phyloP scores from a whole-genome alignment of 2,888 invertebrate species.

The Tipula unca region DNA sequence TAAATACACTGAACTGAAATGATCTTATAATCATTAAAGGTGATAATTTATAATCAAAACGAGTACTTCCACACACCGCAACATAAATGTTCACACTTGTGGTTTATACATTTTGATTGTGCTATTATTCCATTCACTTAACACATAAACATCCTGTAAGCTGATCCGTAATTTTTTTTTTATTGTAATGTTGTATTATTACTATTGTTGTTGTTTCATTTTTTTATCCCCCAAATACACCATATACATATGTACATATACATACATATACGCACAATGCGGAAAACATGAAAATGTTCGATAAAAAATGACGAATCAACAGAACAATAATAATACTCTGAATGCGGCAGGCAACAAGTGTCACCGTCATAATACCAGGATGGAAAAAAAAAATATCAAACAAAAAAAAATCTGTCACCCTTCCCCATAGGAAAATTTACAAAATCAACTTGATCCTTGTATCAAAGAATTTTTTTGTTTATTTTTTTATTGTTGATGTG shows the following conservation, averaged over 20 bases:
- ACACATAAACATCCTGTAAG: conserved; percentile 4
- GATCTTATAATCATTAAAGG: too few species aligned
- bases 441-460: conserved; percentile 8
- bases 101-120: background rate
- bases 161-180: conserved; percentile 14
- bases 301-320: conserved; percentile 8
- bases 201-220: background rate
- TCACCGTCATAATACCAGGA: background rate
- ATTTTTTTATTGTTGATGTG: background rate
- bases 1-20: too few species aligned
- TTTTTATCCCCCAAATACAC: background rate
- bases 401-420: background rate
- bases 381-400: background rate
- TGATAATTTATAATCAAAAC: too few species aligned
- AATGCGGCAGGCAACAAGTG: conserved; percentile 14
- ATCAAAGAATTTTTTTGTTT: background rate
- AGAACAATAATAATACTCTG: background rate
- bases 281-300: background rate
- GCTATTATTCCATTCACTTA: conserved; percentile 14
- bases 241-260: too few species aligned
- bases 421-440: background rate
- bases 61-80: background rate
- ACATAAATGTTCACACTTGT: background rate
- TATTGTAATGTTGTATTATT: background rate
- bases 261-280: background rate